Evolutionary conservation across 2,113 vertebrate species (phyloP), one percentile per base, ranked within the genome.

Genomic region (Phaetusa simplex): DNA sequence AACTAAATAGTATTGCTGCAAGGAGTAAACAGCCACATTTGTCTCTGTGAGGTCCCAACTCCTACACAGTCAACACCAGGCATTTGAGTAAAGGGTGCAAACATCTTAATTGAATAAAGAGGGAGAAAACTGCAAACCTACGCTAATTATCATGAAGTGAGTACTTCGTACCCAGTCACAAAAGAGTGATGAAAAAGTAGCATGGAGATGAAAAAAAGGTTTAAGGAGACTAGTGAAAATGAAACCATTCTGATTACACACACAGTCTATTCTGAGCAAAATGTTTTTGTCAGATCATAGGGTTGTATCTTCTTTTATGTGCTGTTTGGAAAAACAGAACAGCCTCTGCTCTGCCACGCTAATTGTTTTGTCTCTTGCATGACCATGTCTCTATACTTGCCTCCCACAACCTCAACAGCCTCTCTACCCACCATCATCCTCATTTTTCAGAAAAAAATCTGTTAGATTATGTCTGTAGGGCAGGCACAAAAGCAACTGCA

Each of bases 271-370:
- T 80, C 29, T 17, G 34, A 80, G 22, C 8, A 77, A 50, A 80
- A 56, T 17, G 8, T 34, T 87, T 73, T 84, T 81, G 11, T 65
- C 42, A 45, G 10, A 50, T 81, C 1, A 1, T 40, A 62, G 36
- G 34, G 12, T 15, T 65, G 8, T 64, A 59, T 38, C 12, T 58
- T 89, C 29, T 87, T 69, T 70, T 59, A 29, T 61, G 27, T 30
- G 12, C 7, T 27, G 22, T 55, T 55, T 71, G 64, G 36, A 42
- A 45, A 61, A 92, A 32, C 58, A 87, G 38, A 69, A 34, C 36
- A 77, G 27, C 32, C 50, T 83, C 29, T 56, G 13, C 9, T 53
- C 56, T 79, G 14, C 6, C 5, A 42, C 0, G 0, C 24, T 80
- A 42, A 65, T 89, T 86, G 49, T 29, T 86, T 34, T 66, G 29